These are phyloP conservation scores for Geococcyx californianus DNA, from an alignment of 2,113 vertebrate genomes.

Conservation along the genomic window DNA sequence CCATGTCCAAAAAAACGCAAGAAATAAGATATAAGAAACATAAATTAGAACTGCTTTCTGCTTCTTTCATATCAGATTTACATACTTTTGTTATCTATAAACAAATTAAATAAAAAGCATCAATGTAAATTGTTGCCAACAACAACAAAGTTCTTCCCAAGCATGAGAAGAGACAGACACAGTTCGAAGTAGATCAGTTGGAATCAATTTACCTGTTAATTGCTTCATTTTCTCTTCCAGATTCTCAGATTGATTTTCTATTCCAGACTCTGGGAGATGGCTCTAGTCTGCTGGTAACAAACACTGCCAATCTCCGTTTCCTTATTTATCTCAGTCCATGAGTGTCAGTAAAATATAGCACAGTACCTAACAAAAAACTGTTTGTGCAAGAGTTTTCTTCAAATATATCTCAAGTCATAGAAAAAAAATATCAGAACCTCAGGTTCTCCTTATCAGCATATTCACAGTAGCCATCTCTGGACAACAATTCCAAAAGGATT, in stretches of 20 bases:
- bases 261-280: not conserved
- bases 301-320: not conserved
- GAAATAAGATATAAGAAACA: not conserved
- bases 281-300: not conserved
- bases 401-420: not conserved
- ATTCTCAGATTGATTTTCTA: slow-evolving; percentile 38
- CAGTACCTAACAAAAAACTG: not conserved
- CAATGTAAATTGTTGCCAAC: not conserved
- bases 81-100: not conserved
- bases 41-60: not conserved
- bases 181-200: slow-evolving; percentile 21
- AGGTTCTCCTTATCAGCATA: not conserved
- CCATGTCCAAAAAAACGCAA: not conserved
- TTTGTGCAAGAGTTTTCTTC: not conserved
- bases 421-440: not conserved
- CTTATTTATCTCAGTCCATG: not conserved
- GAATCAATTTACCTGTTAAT: slow-evolving; percentile 45
- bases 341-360: not conserved
- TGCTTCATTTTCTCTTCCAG: slow-evolving; percentile 37
- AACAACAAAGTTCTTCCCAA: not conserved
- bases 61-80: not conserved
- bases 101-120: not conserved
- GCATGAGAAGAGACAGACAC: not conserved
- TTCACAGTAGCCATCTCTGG: not conserved
- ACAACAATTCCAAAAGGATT: not conserved